Base-by-base conservation (phyloP, 2,888 invertebrate genomes). In the Hyposoter didymator region DNA sequence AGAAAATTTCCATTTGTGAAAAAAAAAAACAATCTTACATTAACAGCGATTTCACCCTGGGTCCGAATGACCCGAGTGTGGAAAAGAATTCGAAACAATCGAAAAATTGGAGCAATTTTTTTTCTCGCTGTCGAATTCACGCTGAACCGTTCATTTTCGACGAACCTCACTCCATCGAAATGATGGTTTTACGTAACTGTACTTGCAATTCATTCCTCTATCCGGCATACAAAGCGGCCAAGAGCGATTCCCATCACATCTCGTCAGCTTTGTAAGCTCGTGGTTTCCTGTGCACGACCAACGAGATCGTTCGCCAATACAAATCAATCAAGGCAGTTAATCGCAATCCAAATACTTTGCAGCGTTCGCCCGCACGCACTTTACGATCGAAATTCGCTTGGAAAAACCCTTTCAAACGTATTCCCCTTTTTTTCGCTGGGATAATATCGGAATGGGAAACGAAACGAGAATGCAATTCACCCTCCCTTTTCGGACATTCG, bases 301-400 rank as follows among this genome's bases (percentile, higher is more conserved):
- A 49, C 70, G 81, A 45, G 72, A 82, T 74, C 67, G 69, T 43
- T 82, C 78, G 14, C 78, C 78, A 84, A 74, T 78, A 32, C 69
- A 72, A 82, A 82, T 84, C 82, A 78, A 84, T 84, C 78, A 55
- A 73, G 67, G 74, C 67, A 74, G 82, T 84, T 82, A 84, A 84
- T 82, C 82, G 78, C 74, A 78, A 55, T 81, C 73, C 59, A 84
- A 84, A 84, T 84, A 84, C 49, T 76, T 35, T 39, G 64, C 72
- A 35, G 47, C 39, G 28, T 70, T 59, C 59, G 67, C 66, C 10
- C 49, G 47, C 62, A 47, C 55, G 49, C 35, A 49, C 84, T 66
- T 73, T 73, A 19, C 78, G 49, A 62, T 81, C 62, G 69, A 74
- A 74, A 74, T 81, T 73, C 72, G 76, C 73, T 81, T 43, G 32